Base-by-base conservation (phyloP, 2,113 vertebrate genomes). In the Bubo bubo region DNA sequence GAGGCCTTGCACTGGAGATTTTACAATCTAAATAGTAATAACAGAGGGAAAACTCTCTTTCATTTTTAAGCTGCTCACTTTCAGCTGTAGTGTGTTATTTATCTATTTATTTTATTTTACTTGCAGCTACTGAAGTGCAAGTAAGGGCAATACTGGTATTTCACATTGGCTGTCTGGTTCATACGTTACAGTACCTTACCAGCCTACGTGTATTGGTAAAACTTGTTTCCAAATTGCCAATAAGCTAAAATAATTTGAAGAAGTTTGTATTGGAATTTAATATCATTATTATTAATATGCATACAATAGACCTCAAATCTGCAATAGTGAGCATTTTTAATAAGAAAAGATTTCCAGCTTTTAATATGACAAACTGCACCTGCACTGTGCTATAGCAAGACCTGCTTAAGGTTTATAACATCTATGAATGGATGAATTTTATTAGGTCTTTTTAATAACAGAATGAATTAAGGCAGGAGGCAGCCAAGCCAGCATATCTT, bases 141-240 rank as follows among this genome's bases (percentile, higher is more conserved):
- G 34, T 66, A 68, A 43, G 63, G 32, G 24, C n/a, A 68, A 43
- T 70, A 21, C 3, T 45, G 76, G 10, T 52, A 88, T 37, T 68
- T 83, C 10, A n/a, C 0, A 0, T 16, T 60, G 52, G 1, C 32
- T 79, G 30, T 23, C 41, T 41, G 52, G 6, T 22, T 62, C 8
- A 0, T 22, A n/a, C 14, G 15, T 71, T 62, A 14, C 8, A 71
- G 8, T 26, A 55, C 3, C 34, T 75, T 68, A 52, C 6, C 32
- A 79, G 92, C n/a, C 2, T 32, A 14, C 5, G 1, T 1, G 4
- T 24, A 5, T 22, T 35, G 17, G 10, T 41, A 79, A 79, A 60
- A 2, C 49, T 79, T 15, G 43, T 63, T 93, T 59, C 50, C 5
- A 56, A 74, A 56, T 35, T 70, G 1, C 2, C 21, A 12, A 32